Evolutionary conservation across 2,797 vertebrate genomes (phyloP), one percentile per base, ranked within the genome.

Genomic region (Sebastes jordani): DNA sequence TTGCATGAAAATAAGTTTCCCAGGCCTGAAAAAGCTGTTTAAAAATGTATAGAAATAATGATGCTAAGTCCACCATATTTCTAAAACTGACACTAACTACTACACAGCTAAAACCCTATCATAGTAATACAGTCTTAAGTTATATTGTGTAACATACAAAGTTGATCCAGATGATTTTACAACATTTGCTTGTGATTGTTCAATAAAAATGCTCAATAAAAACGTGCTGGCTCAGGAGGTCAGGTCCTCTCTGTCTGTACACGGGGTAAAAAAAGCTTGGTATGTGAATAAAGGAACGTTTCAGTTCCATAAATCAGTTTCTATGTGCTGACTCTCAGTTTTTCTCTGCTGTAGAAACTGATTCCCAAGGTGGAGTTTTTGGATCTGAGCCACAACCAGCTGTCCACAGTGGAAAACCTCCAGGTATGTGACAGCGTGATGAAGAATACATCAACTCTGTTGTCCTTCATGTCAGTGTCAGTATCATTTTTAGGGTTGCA

Each of bases 331-430:
- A 82, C 14, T 6, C 32, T 20, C 10, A 5, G 14, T 67, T 77
- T 74, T 7, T 52, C 29, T 72, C 22, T 85, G 25, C 82, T 91
- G 29, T 79, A 99, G 98, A 99, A 97, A 96, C 86, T 99, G 82
- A 98, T 97, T 90, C 97, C 97, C 1, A 96, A 97, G 91, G 97
- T 99, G 82, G 98, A 99, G 89, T 99, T 98, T 91, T 92, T 99
- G 85, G 98, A 99, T 91, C 95, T 99, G 89, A 99, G 98, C 90
- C 96, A 97, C 93, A 99, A 99, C 86, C 95, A 95, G 23, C 95
- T 99, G 74, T 92, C 94, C 55, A 89, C 95, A 2, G 96, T 99
- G 86, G 97, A 99, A 87, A 99, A 99, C 86, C 93, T 99, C 16
- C 98, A 99, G 97, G 98, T 98, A 86, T 2, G 78, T 71, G 23